Evolutionary conservation across 2,888 invertebrate species (phyloP), one percentile per base, ranked within the genome.

Genomic region (Linnaemya vulpina): DNA sequence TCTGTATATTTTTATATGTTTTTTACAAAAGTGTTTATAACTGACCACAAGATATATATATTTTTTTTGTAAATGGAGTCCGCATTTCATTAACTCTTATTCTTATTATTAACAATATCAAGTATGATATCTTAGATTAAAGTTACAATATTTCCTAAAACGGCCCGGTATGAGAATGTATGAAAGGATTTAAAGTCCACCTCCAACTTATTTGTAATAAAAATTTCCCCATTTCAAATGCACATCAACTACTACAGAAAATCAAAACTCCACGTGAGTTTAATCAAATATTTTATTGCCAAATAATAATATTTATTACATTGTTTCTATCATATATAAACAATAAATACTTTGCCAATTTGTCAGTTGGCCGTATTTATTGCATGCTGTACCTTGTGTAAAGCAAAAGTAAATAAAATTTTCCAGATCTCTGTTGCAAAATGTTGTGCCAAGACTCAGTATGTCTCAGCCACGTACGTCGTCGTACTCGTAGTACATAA

Each of bases 321-420:
- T 53, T 25, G 13, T 22, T 53, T 53, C 9, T 46, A 30, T 46
- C 15, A n/a, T 55, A 43, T 49, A 35, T 46, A 13, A 38, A 13
- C 11, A 46, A 58, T 46, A 43, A 67, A 58, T 67, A 49, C 35
- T 20, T 55, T 49, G 30, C 35, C n/a, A 46, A 73, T 77, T 71
- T 68, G 60, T 73, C 17, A 68, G 46, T 51, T 83, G 22, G 51
- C 30, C 58, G 77, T 65, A 53, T 70, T 46, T 35, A 22, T 63
- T 22, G 40, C 63, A 75, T 63, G 40, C 51, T 22, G 20, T 15
- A 38, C 17, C 10, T 11, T 11, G 25, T 30, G 3, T 49, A 35
- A 35, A 9, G 0, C 25, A 62, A 43, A 65, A 55, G n/a, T 11
- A 8, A 38, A 20, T 10, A 43, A 38, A 43, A 30, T 30, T 58